Evolutionary conservation across 2,888 invertebrate genomes (phyloP).

Genomic region (Heterodera filipjevi): DNA sequence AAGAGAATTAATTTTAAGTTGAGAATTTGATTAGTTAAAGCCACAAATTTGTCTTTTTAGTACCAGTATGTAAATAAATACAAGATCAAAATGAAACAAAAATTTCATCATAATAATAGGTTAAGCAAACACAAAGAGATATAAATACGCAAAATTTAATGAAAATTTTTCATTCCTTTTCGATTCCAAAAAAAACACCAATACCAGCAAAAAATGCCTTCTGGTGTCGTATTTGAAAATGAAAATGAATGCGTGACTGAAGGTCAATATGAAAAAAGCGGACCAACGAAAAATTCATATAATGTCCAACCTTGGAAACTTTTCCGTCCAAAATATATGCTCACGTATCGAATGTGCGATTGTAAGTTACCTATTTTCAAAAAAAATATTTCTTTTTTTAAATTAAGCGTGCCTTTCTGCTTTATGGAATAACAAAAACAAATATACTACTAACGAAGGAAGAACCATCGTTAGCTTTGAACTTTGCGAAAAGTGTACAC

Average conservation of each 20-base stretch:
- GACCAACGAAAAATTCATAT: too few species aligned
- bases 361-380: too few species aligned
- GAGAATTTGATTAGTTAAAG: too few species aligned
- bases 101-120: not conserved
- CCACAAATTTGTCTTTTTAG: not conserved
- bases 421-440: not conserved
- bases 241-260: not conserved
- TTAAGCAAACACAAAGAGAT: not conserved
- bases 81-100: too few species aligned
- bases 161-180: not conserved
- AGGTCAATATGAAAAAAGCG: too few species aligned
- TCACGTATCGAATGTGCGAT: too few species aligned
- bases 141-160: not conserved
- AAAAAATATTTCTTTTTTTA: too few species aligned
- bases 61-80: not conserved
- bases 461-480: not conserved
- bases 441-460: not conserved
- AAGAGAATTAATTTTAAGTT: too few species aligned
- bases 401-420: not conserved
- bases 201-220: not conserved
- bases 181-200: too few species aligned
- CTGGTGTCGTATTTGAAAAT: not conserved
- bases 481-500: not conserved
- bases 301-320: too few species aligned
- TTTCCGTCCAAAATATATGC: too few species aligned